phyloP scores from a whole-genome alignment of 2,888 invertebrate genomes.

The Apodemia duryi region DNA sequence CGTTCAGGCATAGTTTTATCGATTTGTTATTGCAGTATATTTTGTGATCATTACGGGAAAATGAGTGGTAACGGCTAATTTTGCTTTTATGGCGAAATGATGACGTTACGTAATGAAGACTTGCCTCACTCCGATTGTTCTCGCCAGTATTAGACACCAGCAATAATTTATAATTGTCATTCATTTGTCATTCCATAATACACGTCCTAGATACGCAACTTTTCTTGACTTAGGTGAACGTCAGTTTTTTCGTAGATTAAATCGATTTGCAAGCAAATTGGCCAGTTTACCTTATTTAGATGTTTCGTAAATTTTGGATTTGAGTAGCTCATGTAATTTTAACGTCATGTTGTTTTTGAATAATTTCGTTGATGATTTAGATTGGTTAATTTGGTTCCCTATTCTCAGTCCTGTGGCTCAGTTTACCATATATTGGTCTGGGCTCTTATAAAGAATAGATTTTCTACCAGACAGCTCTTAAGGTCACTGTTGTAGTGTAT shows the following conservation, averaged over 20 bases:
- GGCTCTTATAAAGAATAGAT: too few relatives aligned
- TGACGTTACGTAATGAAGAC: slow-evolving; percentile 7
- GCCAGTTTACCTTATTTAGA: too few relatives aligned
- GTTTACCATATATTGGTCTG: too few relatives aligned
- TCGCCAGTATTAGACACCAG: not conserved
- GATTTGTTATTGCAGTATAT: not conserved
- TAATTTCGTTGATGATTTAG: too few relatives aligned
- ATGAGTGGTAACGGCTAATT: not conserved
- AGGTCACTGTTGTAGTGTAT: too few relatives aligned
- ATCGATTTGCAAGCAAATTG: not conserved
- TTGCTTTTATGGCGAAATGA: not conserved
- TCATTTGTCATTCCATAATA: slow-evolving; percentile 14
- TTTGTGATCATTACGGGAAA: not conserved
- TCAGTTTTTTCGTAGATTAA: not conserved
- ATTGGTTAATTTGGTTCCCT: too few relatives aligned
- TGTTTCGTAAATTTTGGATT: too few relatives aligned
- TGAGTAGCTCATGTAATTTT: too few relatives aligned
- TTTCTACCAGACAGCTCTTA: too few relatives aligned
- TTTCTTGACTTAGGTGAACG: slow-evolving; percentile 1
- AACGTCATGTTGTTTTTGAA: too few relatives aligned
- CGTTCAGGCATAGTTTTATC: too few relatives aligned
- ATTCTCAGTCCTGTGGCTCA: too few relatives aligned
- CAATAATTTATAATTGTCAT: slow-evolving; percentile 11
- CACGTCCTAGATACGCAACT: slow-evolving; percentile 2
- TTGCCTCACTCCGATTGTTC: not conserved